Evolutionary conservation across 2,888 invertebrate genomes (phyloP), one percentile per base, ranked within the genome.

Genomic region (Tigriopus californicus): DNA sequence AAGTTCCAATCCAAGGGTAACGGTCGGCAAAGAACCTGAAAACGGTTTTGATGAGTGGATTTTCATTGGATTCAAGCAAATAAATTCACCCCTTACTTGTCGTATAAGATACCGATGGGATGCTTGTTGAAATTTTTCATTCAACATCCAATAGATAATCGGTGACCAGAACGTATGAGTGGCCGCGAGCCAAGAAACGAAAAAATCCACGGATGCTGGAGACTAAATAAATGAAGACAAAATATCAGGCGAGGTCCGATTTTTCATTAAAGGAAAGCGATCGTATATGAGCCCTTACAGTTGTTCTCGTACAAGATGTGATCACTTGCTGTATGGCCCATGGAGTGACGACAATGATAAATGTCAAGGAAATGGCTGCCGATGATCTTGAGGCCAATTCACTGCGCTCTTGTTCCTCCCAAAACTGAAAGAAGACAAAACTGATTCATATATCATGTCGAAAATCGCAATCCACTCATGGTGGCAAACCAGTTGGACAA

Each of bases 101-200:
- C 33, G 20, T 51, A 25, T 22, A 2, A 51, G 22, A 24, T 51
- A 51, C 12, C 6, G 11, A 51, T 51, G 52, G 22, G 24, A 24
- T 24, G 20, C 52, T 65, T 85, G 77, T 66, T 87, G 77, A 71
- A 87, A 88, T 68, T 87, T 83, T 68, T 84, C 83, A 72, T 87
- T 87, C 65, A 88, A 76, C 51, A 87, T 76, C 87, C 87, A 87
- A 71, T 86, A 88, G 61, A 88, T 78, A 68, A 88, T 86, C 1
- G 87, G 87, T 71, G 88, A 87, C 87, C 87, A 87, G 70, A 88
- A 84, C 70, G 86, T 86, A 74, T 87, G 85, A 70, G 86, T 86
- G 60, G 87, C 74, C 3, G 87, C 86, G 65, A 85, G 73, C 87
- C 87, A 88, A 56, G 87, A 87, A 61, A 85, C 84, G 61, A 85